Base-by-base conservation (phyloP, 2,113 vertebrate genomes). In the Suncus etruscus region DNA sequence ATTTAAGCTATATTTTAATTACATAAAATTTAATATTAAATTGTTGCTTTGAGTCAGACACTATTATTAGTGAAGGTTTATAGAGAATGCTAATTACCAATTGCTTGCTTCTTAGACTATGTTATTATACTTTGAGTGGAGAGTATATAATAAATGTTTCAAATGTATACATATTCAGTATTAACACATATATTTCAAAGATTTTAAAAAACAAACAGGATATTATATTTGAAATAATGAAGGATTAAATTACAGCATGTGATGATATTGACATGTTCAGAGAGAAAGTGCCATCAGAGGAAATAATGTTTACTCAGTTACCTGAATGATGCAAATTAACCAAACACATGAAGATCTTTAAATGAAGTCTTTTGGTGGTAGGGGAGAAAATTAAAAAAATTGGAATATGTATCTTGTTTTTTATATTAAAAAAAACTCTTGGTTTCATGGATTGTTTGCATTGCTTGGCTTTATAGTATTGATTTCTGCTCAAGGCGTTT, bases 1-100 rank as follows among this genome's bases (percentile, higher is more conserved):
- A 25, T 25, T 51, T 50, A 39, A 66, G 8, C 6, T 79, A 72
- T 74, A 70, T 15, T 90, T 58, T 18, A 84, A 7, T 45, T 18
- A 81, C 29, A 75, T 29, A 87, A 87, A 77, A 68, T 5, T 87
- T 6, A 61, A n/a, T 76, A 39, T 50, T 81, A 84, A 81, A 69
- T 81, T 50, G 16, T 22, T 61, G 3, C 8, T 76, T 0, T 77
- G 70, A 81, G 4, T 6, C 79, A 29, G 32, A 18, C 61, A 93
- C 25, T 65, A 0, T 54, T 75, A 27, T 84, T 72, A 9, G 8
- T 76, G 3, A 25, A 45, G 4, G 11, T 3, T 54, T 14, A 54
- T 27, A 10, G 6, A 20, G 31, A 1, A 29, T 16, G 73, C 4
- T 15, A 45, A 58, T 2, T 75, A 31, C 6, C n/a, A 85, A 32